Evolutionary conservation across 2,797 vertebrate genomes (phyloP).

Genomic region (Leptatherina wallacei): DNA sequence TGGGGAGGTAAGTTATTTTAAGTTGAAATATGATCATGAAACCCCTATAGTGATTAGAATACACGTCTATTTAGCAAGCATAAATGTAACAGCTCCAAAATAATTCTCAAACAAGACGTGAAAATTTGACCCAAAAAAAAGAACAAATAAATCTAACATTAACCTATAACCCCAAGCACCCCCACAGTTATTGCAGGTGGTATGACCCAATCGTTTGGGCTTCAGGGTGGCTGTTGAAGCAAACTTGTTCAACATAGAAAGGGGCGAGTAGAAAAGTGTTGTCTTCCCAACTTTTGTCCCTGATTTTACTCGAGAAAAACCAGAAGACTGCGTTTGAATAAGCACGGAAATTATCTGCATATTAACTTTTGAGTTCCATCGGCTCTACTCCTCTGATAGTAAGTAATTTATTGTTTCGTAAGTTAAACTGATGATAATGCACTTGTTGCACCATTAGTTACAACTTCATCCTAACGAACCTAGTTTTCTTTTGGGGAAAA

Average conservation of each 20-base stretch:
- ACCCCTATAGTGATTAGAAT: neutral
- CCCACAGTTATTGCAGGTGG: slow-evolving; percentile 40
- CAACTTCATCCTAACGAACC: slow-evolving; percentile 3
- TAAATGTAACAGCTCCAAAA: neutral
- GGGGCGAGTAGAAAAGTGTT: neutral
- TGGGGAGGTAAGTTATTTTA: neutral
- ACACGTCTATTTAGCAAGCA: neutral
- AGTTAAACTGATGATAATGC: slow-evolving; percentile 29
- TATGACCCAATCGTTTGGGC: slow-evolving; percentile 31
- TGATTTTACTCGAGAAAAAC: neutral
- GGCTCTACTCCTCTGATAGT: slow-evolving; percentile 29
- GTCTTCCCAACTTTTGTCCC: neutral
- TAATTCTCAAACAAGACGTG: rapidly evolving
- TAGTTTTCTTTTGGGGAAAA: neutral
- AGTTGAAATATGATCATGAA: neutral
- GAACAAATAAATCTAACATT: rapidly evolving
- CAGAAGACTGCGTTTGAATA: neutral
- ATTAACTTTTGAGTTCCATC: neutral
- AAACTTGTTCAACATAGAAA: neutral
- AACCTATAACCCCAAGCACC: neutral
- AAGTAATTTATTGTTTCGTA: slow-evolving; percentile 29
- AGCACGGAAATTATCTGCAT: neutral
- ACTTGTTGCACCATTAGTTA: slow-evolving; percentile 59
- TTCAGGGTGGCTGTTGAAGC: slow-evolving; percentile 16
- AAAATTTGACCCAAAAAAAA: neutral